phyloP scores from a whole-genome alignment of 2,888 invertebrate species.

The Pardosa pseudoannulata region DNA sequence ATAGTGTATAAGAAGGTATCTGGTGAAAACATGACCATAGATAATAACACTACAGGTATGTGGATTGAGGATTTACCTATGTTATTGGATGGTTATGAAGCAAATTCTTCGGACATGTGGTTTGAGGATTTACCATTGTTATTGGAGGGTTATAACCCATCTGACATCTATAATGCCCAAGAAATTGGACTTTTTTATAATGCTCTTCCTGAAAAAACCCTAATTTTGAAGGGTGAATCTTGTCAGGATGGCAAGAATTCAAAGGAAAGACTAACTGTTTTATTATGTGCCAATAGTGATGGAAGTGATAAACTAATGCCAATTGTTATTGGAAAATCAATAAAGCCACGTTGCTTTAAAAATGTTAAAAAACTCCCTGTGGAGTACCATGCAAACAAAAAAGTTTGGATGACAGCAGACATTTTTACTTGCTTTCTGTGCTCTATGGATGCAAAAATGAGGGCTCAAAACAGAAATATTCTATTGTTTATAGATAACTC shows the following conservation, averaged over 20 bases:
- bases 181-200: conserved; percentile 14
- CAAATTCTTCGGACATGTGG: too few relatives aligned
- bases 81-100: neutral
- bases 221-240: conserved; percentile 5
- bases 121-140: conserved; percentile 3
- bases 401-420: neutral
- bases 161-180: conserved; percentile 18
- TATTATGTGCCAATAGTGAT: conserved; percentile 20
- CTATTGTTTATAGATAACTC: neutral
- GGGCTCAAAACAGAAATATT: neutral
- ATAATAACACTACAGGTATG: neutral
- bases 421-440: neutral
- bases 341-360: conserved; percentile 18
- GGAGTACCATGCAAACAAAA: neutral
- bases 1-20: neutral
- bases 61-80: neutral
- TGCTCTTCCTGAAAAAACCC: neutral
- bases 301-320: neutral
- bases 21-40: neutral
- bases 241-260: neutral
- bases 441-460: neutral
- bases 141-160: neutral
- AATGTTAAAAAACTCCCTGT: neutral
- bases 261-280: neutral
- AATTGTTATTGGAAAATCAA: conserved; percentile 2